Evolutionary conservation across 2,113 vertebrate species (phyloP).

Genomic region (Dromas ardeola): DNA sequence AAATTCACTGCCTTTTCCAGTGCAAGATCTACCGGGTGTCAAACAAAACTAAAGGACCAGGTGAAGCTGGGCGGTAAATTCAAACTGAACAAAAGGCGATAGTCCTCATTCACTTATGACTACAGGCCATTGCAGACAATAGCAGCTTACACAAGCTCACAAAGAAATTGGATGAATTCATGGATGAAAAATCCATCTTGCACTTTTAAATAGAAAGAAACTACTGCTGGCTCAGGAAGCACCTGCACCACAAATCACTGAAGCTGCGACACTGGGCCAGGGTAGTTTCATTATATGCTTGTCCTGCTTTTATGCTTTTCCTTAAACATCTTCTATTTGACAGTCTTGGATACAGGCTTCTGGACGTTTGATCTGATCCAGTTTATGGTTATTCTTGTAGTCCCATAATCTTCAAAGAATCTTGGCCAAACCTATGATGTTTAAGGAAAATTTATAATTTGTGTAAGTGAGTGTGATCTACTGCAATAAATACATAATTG

Average conservation of each 20-base stretch:
- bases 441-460: not conserved
- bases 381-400: not conserved
- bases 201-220: not conserved
- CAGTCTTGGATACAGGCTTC: not conserved
- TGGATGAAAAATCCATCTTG: not conserved
- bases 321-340: not conserved
- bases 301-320: not conserved
- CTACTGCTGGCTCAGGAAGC: not conserved
- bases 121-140: not conserved
- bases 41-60: not conserved
- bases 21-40: not conserved
- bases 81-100: not conserved
- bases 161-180: not conserved
- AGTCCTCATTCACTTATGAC: not conserved
- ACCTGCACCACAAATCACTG: not conserved
- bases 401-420: not conserved
- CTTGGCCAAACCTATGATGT: not conserved
- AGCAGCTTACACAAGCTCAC: not conserved
- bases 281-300: not conserved
- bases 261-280: not conserved
- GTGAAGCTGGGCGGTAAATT: not conserved
- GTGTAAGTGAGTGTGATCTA: not conserved
- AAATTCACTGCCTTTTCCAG: not conserved
- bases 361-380: not conserved
- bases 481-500: not conserved